phyloP scores from a whole-genome alignment of 2,113 vertebrate genomes.

The Psammodynastes pulverulentus region DNA sequence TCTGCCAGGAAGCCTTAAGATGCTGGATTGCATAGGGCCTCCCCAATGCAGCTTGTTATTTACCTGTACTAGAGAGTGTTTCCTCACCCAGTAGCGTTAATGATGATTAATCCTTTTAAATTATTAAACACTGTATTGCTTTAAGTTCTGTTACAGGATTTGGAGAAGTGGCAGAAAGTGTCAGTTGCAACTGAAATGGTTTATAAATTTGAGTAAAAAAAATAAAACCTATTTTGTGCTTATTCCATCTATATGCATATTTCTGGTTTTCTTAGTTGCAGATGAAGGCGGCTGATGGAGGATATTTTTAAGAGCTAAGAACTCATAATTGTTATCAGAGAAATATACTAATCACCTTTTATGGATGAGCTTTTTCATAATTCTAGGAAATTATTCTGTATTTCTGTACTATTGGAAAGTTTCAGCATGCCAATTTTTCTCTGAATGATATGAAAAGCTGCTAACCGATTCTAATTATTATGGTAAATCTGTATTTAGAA shows the following conservation, averaged over 20 bases:
- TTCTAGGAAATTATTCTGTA: conserved; percentile 48
- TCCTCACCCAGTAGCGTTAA: neutral
- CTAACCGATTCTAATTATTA: conserved; percentile 24
- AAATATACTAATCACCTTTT: conserved; percentile 56
- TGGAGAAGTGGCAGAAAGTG: neutral
- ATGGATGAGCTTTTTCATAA: conserved; percentile 45
- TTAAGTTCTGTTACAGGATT: neutral
- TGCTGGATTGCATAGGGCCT: neutral
- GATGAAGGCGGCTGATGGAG: conserved; percentile 25
- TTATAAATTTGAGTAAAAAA: neutral
- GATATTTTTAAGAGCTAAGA: conserved; percentile 25
- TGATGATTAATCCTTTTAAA: neutral
- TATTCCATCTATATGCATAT: neutral
- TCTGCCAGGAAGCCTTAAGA: neutral
- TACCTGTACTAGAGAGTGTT: neutral
- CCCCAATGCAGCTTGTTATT: neutral
- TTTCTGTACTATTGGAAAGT: conserved; percentile 36
- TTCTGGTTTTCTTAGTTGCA: neutral
- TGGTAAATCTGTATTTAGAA: conserved; percentile 27
- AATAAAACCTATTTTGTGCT: neutral
- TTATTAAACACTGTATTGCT: neutral
- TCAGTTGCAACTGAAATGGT: neutral
- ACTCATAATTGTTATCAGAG: conserved; percentile 36
- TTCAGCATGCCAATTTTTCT: conserved; percentile 42
- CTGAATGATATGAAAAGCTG: conserved; percentile 35